Base-by-base conservation (phyloP, 2,797 vertebrate species). In the Anguilla obscura region DNA sequence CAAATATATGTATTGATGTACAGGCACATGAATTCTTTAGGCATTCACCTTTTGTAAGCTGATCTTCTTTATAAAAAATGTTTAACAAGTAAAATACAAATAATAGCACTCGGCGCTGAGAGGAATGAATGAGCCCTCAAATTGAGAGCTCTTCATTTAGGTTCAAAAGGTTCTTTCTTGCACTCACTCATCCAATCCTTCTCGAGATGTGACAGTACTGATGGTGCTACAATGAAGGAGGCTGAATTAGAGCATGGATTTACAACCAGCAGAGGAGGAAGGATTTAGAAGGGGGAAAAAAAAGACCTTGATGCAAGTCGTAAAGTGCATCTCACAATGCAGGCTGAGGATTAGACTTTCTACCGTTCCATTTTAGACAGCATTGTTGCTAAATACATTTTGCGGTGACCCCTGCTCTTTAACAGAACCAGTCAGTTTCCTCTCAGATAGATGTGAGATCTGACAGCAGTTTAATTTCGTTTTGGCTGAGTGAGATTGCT, bases 161-260 rank as follows among this genome's bases (percentile, higher is more conserved):
- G 45, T 48, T 82, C 79, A 82, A 82, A 82, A 45, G 40, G 79
- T 48, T 69, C 21, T 82, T 82, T 82, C 45, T 82, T 48, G 40
- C 16, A 45, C 79, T 50, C 79, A 48, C 18, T 82, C 21, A 82
- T 50, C 40, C 79, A 50, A n/a, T 33, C 45, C 79, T 82, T 21
- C 21, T 2, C 7, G 21, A 50, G 45, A 80, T 45, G n/a, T 36
- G 45, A 27, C 33, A 12, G 40, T n/a, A 50, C 40, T 50, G 45
- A 82, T 82, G 79, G 79, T 50, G 45, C 79, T n/a, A 48, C 5
- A 82, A 82, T 50, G 79, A 48, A 82, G 45, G 45, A 82, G 45
- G 79, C 7, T 50, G 14, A 82, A 82, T n/a, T 24, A 82, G 40
- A 18, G 45, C 21, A 24, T 6, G 24, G 40, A 45, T 50, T 82